A percentile compares a stretch with the other conserved stretches of the same genome.
Conservation (phyloP, 2,888 invertebrate genomes). For the Serrognathus titanus region DNA sequence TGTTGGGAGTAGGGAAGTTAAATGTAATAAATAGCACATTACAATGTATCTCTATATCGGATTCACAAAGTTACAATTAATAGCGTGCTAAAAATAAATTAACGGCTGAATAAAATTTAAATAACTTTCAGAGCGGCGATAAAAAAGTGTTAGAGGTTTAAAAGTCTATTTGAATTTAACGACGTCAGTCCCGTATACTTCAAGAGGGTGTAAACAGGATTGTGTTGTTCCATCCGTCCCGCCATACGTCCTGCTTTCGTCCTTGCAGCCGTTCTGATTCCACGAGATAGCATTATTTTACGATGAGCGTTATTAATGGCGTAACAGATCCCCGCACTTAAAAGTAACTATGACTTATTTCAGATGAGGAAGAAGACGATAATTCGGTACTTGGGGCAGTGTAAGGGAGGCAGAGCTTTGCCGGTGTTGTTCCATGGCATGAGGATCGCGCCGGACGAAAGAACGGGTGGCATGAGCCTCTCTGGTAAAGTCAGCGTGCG, state of each 20-base stretch:
- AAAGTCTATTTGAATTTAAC: conserved; percentile 37
- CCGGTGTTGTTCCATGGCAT: conserved; percentile 24
- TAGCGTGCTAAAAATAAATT: too few relatives aligned
- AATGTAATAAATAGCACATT: too few relatives aligned
- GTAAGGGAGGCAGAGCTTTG: conserved; percentile 26
- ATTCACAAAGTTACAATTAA: too few relatives aligned
- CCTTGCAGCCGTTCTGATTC: conserved; percentile 23
- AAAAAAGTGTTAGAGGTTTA: background rate
- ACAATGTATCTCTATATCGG: too few relatives aligned
- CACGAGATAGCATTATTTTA: conserved; percentile 34
- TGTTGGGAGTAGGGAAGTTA: too few relatives aligned
- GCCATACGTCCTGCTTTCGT: conserved; percentile 12
- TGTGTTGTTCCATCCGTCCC: conserved; percentile 13
- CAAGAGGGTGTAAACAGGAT: conserved; percentile 8
- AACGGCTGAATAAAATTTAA: too few relatives aligned
- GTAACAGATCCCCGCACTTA: conserved; percentile 35
- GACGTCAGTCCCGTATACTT: conserved; percentile 27
- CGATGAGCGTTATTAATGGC: conserved; percentile 42
- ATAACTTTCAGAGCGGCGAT: too few relatives aligned
- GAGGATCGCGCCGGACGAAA: conserved; percentile 19
- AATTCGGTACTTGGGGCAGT: conserved; percentile 31
- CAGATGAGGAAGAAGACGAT: conserved; percentile 25
- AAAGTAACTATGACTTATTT: conserved; percentile 37
- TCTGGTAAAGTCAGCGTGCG: conserved; percentile 23
- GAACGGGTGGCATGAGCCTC: conserved; percentile 18